Evolutionary conservation across 2,888 invertebrate species (phyloP), one percentile per base, ranked within the genome.

Genomic region (Hololepta plana): DNA sequence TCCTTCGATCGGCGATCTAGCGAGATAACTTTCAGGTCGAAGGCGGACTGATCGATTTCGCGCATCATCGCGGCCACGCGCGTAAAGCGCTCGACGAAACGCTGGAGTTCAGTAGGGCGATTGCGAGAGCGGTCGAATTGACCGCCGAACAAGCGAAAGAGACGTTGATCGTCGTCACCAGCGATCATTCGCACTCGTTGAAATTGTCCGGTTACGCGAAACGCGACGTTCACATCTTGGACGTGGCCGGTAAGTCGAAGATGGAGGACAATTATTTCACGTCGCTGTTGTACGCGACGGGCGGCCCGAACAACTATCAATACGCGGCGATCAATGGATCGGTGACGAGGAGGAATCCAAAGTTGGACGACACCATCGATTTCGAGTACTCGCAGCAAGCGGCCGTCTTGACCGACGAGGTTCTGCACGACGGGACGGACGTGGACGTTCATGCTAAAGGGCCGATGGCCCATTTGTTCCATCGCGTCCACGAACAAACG

Each of bases 401-500:
- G 1, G 67, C 64, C 0, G 66, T 80, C 16, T 60, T 66, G 34
- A 62, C 71, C 3, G 66, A 72, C 36, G 81, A 82, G 47, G 80
- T 76, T 41, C 64, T 69, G 16, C 85, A 87, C 38, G 76, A 80
- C 1, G 85, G 85, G 0, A 79, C 80, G 10, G 90, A 91, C 51
- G 88, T 90, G 0, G 60, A 71, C 2, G 65, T 90, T 27, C 87
- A 82, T 53, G 87, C 88, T 14, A 63, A 59, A 52, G 90, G 91
- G 34, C 90, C 93, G 1, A 72, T 73, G 65, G 67, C 87, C 0
- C 85, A 91, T 51, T 58, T 93, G 4, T 81, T 93, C 47, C 80
- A 82, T 47, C 75, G 72, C 20, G 72, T 84, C 0, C 88, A 90
- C 46, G 91, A 93, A 46, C 91, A 93, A 49, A 76, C 76, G 42